Evolutionary conservation across 2,888 invertebrate species (phyloP).

Genomic region (Nemurella pictetii): DNA sequence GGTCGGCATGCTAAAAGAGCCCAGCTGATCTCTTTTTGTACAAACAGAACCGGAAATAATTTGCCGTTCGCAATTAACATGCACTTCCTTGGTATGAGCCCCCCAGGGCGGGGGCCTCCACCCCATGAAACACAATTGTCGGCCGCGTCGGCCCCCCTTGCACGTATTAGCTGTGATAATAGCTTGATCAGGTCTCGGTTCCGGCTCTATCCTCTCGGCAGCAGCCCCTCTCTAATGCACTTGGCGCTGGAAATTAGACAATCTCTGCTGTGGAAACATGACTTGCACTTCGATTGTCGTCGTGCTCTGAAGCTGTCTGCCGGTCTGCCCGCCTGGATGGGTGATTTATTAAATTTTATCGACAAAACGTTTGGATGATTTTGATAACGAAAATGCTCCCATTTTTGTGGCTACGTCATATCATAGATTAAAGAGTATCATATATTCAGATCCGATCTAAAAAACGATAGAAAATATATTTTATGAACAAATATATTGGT

Average conservation of each 20-base stretch:
- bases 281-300: not conserved
- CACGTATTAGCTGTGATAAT: constrained; percentile 21
- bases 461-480: too few species aligned
- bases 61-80: not conserved
- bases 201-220: too few species aligned
- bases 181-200: not conserved
- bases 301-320: not conserved
- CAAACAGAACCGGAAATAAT: constrained; percentile 2
- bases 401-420: too few species aligned
- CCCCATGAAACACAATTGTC: not conserved
- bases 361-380: not conserved
- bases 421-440: too few species aligned
- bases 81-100: not conserved
- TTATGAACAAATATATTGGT: too few species aligned
- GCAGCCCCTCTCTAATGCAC: not conserved
- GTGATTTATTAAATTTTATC: not conserved
- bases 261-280: not conserved
- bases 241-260: not conserved
- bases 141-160: not conserved
- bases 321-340: not conserved
- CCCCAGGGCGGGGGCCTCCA: not conserved
- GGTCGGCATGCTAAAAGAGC: not conserved
- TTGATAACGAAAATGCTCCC: too few species aligned
- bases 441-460: too few species aligned
- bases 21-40: not conserved